phyloP scores from a whole-genome alignment of 2,797 vertebrate species.

The Takifugu ocellatus region DNA sequence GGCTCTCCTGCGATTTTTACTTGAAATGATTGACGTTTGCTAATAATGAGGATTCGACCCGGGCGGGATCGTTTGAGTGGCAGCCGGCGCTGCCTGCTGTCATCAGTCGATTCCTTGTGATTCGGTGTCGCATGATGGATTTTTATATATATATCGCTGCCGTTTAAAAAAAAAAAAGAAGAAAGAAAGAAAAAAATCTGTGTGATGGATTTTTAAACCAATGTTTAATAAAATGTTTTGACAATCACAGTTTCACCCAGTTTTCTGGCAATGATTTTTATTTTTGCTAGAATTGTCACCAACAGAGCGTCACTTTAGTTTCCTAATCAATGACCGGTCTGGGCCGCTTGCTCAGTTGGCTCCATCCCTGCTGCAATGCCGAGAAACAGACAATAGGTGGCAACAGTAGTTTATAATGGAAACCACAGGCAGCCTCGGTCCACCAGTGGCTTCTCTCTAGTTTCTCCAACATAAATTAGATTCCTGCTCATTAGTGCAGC shows the following conservation, averaged over 20 bases:
- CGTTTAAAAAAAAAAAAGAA: conserved; percentile 9
- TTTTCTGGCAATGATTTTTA: too few species aligned
- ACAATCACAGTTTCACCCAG: neutral
- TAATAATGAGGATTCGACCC: conserved; percentile 39
- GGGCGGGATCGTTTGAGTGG: conserved; percentile 23
- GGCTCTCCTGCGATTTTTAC: conserved; percentile 58
- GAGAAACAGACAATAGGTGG: conserved; percentile 48
- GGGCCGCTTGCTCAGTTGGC: too few species aligned
- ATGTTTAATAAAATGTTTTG: conserved; percentile 28
- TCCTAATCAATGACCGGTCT: too few species aligned
- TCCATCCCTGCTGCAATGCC: too few species aligned
- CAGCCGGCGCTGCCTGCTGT: conserved; percentile 23
- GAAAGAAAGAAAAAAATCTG: conserved; percentile 29
- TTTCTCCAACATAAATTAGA: neutral
- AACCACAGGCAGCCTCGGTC: neutral
- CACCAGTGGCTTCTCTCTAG: neutral
- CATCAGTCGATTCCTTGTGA: too few species aligned
- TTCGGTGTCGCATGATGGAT: too few species aligned
- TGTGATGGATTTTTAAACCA: conserved; percentile 21
- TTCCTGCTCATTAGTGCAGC: neutral
- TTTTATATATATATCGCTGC: conserved; percentile 51
- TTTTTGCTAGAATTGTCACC: too few species aligned
- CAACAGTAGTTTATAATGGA: conserved; percentile 24
- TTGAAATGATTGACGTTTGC: conserved; percentile 31
- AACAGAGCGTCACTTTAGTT: too few species aligned